A percentile compares a stretch with the other conserved stretches of the same genome.
These are phyloP conservation scores for Pyrocoelia pectoralis DNA, from an alignment of 2,888 invertebrate species.

Conservation along the genomic window DNA sequence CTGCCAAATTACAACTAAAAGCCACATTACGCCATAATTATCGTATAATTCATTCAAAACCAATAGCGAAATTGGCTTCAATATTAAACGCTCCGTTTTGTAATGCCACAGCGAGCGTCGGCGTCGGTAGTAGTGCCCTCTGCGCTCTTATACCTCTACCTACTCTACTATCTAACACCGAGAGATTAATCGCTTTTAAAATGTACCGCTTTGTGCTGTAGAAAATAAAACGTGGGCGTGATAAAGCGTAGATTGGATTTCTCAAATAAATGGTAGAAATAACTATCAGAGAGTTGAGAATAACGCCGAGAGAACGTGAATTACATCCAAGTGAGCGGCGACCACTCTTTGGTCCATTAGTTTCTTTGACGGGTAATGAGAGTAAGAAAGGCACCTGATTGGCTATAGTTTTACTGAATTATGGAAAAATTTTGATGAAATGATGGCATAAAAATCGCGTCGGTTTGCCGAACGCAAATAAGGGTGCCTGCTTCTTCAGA, in stretches of 20 bases:
- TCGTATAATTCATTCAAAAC: constrained; percentile 36
- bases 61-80: constrained; percentile 31
- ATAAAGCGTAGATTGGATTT: constrained; percentile 49
- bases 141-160: constrained; percentile 28
- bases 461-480: constrained; percentile 52
- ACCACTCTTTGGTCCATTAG: constrained; percentile 56
- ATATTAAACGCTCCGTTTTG: constrained; percentile 22
- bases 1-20: constrained; percentile 41
- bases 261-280: constrained; percentile 49
- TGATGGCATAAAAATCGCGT: constrained; percentile 43
- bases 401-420: constrained; percentile 48
- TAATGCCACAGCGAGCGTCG: no score
- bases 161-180: constrained; percentile 31
- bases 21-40: constrained; percentile 36
- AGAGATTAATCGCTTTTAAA: constrained; percentile 43
- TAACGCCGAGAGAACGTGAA: constrained; percentile 32
- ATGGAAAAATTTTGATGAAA: constrained; percentile 47
- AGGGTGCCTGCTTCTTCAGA: constrained; percentile 50
- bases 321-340: no score
- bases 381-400: constrained; percentile 48
- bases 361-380: constrained; percentile 47
- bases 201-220: constrained; percentile 33
- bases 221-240: constrained; percentile 39
- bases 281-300: constrained; percentile 43
- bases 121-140: constrained; percentile 38